Evolutionary conservation across 1,140 invertebrate genomes (phyloP).

Genomic region (Drosophila sp.): DNA sequence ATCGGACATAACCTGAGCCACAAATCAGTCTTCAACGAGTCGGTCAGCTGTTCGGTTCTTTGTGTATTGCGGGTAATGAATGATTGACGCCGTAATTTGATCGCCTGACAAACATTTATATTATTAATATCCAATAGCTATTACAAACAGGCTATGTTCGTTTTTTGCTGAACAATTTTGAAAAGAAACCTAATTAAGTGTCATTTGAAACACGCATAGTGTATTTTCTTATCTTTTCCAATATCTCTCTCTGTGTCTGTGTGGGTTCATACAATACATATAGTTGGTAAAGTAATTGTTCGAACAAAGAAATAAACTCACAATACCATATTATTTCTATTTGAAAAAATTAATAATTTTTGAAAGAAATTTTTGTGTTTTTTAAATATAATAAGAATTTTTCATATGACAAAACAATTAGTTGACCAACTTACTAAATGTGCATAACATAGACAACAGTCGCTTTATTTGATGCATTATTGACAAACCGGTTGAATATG

Average conservation of each 20-base stretch:
- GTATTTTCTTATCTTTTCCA: background rate
- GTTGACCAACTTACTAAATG: no score
- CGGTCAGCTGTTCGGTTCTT: conserved; percentile 45
- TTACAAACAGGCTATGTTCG: conserved; percentile 4
- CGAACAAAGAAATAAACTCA: no score
- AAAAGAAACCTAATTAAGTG: conserved; percentile 10
- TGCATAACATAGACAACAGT: conserved; percentile 22
- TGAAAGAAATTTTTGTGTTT: no score
- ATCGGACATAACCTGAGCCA: background rate
- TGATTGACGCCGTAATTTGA: background rate
- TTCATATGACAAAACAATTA: no score
- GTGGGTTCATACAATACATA: no score
- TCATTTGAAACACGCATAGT: conserved; percentile 22
- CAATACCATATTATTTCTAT: no score
- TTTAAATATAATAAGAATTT: no score
- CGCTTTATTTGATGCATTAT: conserved; percentile 25
- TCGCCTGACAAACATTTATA: conserved; percentile 19
- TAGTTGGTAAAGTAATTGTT: background rate
- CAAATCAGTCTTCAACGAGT: conserved; percentile 41
- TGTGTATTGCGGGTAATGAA: conserved; percentile 34
- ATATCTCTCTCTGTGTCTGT: background rate
- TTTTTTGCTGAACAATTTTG: background rate
- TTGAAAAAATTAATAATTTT: no score
- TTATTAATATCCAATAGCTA: conserved; percentile 25
- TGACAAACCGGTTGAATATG: conserved; percentile 30